Evolutionary conservation across 2,113 vertebrate genomes (phyloP).

Genomic region (Misgurnus anguillicaudatus): DNA sequence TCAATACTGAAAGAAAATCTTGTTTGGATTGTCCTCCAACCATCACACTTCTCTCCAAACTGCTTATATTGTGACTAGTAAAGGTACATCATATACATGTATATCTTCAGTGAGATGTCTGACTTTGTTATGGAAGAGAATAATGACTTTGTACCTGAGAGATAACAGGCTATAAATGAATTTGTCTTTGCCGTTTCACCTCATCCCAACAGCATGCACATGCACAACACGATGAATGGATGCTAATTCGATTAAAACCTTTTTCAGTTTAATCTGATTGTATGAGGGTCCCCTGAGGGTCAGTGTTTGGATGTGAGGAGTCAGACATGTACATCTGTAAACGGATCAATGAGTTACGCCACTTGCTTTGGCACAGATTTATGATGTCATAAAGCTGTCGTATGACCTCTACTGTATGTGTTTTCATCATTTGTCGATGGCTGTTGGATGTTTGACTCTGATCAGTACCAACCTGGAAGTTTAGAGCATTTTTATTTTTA

Average conservation of each 20-base stretch:
- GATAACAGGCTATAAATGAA: neutral
- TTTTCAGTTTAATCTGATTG: slow-evolving; percentile 10
- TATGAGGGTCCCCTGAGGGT: neutral
- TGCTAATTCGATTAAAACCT: slow-evolving; percentile 17
- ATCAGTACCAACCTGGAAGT: neutral
- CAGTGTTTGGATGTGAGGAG: slow-evolving; percentile 3
- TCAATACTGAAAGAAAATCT: too few relatives aligned
- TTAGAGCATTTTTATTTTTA: neutral
- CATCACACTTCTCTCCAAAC: too few relatives aligned
- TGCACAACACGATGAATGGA: neutral
- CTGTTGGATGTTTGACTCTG: neutral
- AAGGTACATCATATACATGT: too few relatives aligned
- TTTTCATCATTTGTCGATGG: slow-evolving; percentile 18
- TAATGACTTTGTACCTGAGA: slow-evolving; percentile 1
- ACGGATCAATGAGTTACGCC: slow-evolving; percentile 9
- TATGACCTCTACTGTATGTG: slow-evolving; percentile 11
- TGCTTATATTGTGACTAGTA: too few relatives aligned
- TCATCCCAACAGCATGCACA: neutral
- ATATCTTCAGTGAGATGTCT: neutral
- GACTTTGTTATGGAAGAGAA: neutral
- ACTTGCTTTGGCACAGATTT: neutral
- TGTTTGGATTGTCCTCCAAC: too few relatives aligned
- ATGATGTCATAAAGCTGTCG: slow-evolving; percentile 26
- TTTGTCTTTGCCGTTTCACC: neutral
- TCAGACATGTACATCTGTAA: slow-evolving; percentile 11